phyloP scores from a whole-genome alignment of 2,888 invertebrate species.

The Augiades crinisus region DNA sequence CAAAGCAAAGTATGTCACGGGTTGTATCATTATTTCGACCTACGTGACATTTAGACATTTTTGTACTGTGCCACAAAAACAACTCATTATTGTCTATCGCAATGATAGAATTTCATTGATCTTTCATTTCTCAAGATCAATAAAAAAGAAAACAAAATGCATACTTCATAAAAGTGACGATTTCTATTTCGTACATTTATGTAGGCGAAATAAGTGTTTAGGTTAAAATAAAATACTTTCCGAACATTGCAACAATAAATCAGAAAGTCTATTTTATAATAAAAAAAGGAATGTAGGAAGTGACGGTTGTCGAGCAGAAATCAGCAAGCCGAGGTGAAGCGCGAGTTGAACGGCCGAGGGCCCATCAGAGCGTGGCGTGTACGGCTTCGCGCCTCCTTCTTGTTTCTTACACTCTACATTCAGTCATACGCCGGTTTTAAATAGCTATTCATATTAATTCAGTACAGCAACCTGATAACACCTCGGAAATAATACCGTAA shows the following conservation, averaged over 20 bases:
- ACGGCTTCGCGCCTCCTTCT: slow-evolving; percentile 55
- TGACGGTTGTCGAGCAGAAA: slow-evolving; percentile 62
- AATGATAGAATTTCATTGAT: not conserved
- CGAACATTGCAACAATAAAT: slow-evolving; percentile 1
- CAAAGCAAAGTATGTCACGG: slow-evolving; percentile 70
- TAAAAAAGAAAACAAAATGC: not conserved
- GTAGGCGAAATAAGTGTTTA: too few species aligned
- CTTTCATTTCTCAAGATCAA: not conserved
- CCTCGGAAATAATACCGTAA: not conserved
- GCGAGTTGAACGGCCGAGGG: slow-evolving; percentile 69
- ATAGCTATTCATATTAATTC: slow-evolving; percentile 6
- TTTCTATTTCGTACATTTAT: too few species aligned
- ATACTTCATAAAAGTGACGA: too few species aligned
- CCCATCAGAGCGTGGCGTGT: slow-evolving; percentile 63
- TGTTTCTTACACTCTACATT: slow-evolving; percentile 36
- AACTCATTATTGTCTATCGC: slow-evolving; percentile 10
- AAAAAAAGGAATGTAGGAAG: slow-evolving; percentile 61
- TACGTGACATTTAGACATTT: slow-evolving; percentile 30
- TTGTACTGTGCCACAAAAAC: slow-evolving; percentile 2
- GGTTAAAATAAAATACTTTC: not conserved
- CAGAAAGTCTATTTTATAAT: slow-evolving; percentile 23
- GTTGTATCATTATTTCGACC: slow-evolving; percentile 62
- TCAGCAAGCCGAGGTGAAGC: slow-evolving; percentile 60
- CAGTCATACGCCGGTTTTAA: slow-evolving; percentile 33
- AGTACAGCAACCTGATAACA: not conserved